phyloP scores from a whole-genome alignment of 2,113 vertebrate genomes.

The Sula dactylatra region DNA sequence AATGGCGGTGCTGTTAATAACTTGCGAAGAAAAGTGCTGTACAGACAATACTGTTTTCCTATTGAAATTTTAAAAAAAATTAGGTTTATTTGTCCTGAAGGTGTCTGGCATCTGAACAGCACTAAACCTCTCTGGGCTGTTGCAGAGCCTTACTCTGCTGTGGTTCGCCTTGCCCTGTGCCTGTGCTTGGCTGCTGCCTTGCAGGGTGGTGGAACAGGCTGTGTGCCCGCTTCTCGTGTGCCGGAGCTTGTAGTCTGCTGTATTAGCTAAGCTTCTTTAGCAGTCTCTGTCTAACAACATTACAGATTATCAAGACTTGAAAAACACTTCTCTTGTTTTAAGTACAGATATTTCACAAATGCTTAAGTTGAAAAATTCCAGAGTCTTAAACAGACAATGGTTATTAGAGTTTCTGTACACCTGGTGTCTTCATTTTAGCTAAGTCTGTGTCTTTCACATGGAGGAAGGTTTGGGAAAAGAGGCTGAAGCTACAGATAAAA shows the following conservation, averaged over 20 bases:
- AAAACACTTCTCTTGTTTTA: not conserved
- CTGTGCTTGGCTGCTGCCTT: not conserved
- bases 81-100: not conserved
- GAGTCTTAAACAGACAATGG: not conserved
- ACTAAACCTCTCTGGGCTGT: not conserved
- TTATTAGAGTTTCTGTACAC: not conserved
- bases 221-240: not conserved
- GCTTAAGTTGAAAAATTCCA: not conserved
- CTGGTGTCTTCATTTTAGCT: not conserved
- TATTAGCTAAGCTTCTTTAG: not conserved
- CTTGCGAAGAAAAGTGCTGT: not conserved
- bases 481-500: not conserved
- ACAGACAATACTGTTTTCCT: not conserved
- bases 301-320: not conserved
- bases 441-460: not conserved
- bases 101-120: rapidly evolving
- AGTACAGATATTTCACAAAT: not conserved
- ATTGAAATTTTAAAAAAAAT: too few species aligned
- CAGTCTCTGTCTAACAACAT: not conserved
- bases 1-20: not conserved
- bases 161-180: not conserved
- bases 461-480: not conserved
- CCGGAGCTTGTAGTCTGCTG: rapidly evolving
- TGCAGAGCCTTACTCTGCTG: not conserved
- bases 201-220: not conserved